Base-by-base conservation (phyloP, 2,113 vertebrate genomes). In the Menidia beryllina region DNA sequence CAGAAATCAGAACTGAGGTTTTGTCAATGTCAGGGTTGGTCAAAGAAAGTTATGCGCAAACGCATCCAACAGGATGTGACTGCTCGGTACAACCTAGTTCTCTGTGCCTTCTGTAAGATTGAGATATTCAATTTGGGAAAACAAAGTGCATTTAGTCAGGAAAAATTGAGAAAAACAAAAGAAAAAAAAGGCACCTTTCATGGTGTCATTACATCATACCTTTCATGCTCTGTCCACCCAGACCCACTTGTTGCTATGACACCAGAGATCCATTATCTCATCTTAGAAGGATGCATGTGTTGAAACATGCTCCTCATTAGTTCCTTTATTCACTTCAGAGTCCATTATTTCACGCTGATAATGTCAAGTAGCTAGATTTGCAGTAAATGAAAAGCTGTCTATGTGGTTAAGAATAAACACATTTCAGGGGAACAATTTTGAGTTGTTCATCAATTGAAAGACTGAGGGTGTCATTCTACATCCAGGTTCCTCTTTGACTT, bases 191-290 rank as follows among this genome's bases (percentile, higher is more conserved):
- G 7, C 30, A 34, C 30, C 30, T 34, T 5, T 1, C 2, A 15
- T 15, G 27, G n/a, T 4, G 19, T 23, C 7, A 7, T 19, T 34
- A 15, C 54, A 41, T 24, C 10, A 4, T 19, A 1, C 27, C 19
- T 12, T 34, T 34, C 52, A 34, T 19, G 7, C 14, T 53, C 13
- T 27, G 2, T 34, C 7, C 17, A 45, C 41, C 17, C 30, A 19
- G 41, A 45, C 41, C 7, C 41, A 45, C 41, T 56, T 77, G 81
- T 89, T 87, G 88, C 85, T 83, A 81, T 60, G 86, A 75, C 73
- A 79, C 79, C 61, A 30, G 39, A 1, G 52, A 61, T 67, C 26
- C 41, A 45, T 45, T 19, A n/a, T 17, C 17, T 45, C 15, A n/a
- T 3, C 39, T 41, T 13, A 15, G 39, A 41, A 6, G 17, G 41